These are phyloP conservation scores for Drosophila putrida DNA, from an alignment of 2,888 invertebrate genomes.

Conservation along the genomic window DNA sequence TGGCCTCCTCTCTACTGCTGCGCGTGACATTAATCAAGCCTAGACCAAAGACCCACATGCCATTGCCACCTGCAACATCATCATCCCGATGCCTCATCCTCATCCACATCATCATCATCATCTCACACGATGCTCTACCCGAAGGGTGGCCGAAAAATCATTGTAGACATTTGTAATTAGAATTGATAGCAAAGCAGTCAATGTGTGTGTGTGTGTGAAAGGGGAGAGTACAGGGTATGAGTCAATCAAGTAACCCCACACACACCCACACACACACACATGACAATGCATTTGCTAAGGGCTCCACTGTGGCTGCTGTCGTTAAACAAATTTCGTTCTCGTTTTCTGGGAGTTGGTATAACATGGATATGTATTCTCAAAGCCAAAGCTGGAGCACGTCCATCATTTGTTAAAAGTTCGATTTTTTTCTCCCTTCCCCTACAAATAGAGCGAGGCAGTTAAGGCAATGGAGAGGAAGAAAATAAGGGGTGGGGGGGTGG, in stretches of 20 bases:
- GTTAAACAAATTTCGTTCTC: conserved; percentile 75
- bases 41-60: conserved; percentile 47
- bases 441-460: conserved; percentile 19
- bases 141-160: conserved; percentile 80
- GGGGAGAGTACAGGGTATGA: conserved; percentile 4
- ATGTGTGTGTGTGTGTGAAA: neutral
- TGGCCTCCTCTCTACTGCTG: conserved; percentile 37
- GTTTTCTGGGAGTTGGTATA: conserved; percentile 7
- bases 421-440: conserved; percentile 20
- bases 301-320: conserved; percentile 55
- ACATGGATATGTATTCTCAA: conserved; percentile 17
- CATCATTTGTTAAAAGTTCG: conserved; percentile 68
- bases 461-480: neutral
- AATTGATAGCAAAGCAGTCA: conserved; percentile 79
- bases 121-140: conserved; percentile 14
- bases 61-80: conserved; percentile 45
- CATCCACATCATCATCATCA: conserved; percentile 26
- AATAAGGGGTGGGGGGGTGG: neutral
- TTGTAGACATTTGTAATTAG: conserved; percentile 85
- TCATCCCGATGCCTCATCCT: conserved; percentile 5
- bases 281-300: conserved; percentile 43
- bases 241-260: conserved; percentile 20
- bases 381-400: conserved; percentile 45
- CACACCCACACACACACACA: conserved; percentile 5
- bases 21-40: conserved; percentile 78